Percentiles rank a stretch among this genome's conserved stretches.
These are phyloP conservation scores for Plemyria rubiginata DNA, from an alignment of 2,888 invertebrate species.

Conservation along the genomic window DNA sequence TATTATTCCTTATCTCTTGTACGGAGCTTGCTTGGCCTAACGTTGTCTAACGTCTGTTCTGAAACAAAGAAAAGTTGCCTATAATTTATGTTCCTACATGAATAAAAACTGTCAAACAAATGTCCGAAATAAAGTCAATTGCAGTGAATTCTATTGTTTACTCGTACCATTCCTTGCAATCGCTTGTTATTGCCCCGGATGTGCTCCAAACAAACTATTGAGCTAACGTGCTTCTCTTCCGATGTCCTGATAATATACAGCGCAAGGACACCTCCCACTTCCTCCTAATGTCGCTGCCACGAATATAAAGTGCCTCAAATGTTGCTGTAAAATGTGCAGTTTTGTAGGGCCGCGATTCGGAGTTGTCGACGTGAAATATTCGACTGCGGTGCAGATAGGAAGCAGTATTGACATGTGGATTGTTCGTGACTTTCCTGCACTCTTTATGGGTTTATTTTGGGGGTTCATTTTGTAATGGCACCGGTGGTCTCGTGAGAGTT, in stretches of 20 bases:
- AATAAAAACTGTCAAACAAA: not conserved
- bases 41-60: too few relatives aligned
- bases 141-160: conserved; percentile 18
- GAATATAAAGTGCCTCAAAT: conserved; percentile 44
- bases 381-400: conserved; percentile 27
- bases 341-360: conserved; percentile 22
- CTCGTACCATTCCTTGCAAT: conserved; percentile 3
- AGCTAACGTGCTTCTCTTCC: conserved; percentile 36
- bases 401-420: not conserved
- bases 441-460: too few relatives aligned
- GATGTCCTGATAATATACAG: conserved; percentile 41
- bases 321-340: conserved; percentile 40
- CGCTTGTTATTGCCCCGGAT: conserved; percentile 23
- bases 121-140: conserved; percentile 9
- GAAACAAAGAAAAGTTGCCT: not conserved
- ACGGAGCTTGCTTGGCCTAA: too few relatives aligned
- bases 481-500: too few relatives aligned
- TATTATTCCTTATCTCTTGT: too few relatives aligned
- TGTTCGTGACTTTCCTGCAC: not conserved
- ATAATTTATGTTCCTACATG: not conserved
- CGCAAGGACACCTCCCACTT: conserved; percentile 35
- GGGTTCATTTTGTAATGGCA: too few relatives aligned
- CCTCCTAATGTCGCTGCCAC: conserved; percentile 41
- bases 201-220: conserved; percentile 34
- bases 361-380: conserved; percentile 34